phyloP scores from a whole-genome alignment of 2,888 invertebrate genomes.

The Metallyticus violacea region DNA sequence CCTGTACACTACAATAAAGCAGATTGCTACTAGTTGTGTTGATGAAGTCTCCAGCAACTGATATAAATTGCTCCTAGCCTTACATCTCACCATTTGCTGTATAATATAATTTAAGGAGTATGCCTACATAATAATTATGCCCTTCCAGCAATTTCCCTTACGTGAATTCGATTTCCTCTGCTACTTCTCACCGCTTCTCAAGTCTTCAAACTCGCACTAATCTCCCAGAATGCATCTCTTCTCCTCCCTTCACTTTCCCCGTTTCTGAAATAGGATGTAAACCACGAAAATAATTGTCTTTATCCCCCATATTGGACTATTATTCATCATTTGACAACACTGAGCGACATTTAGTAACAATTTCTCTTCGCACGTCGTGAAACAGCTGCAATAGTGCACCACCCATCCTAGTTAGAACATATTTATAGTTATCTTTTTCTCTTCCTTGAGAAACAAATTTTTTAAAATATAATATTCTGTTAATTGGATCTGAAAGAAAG shows the following conservation, averaged over 20 bases:
- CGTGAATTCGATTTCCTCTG: not conserved
- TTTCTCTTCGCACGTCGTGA: too few species aligned
- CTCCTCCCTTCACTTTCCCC: not conserved
- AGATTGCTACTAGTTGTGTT: not conserved
- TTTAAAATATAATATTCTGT: too few species aligned
- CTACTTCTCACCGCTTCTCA: not conserved
- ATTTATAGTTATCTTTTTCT: too few species aligned
- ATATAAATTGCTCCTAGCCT: not conserved
- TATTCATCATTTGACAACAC: too few species aligned
- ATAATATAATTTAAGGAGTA: not conserved
- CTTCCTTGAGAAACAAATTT: too few species aligned
- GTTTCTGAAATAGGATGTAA: not conserved
- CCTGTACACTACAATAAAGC: not conserved
- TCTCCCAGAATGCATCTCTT: not conserved
- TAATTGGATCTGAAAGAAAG: too few species aligned
- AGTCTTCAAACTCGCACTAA: not conserved
- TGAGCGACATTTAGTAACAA: too few species aligned
- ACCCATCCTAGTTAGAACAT: too few species aligned
- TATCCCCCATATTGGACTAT: not conserved
- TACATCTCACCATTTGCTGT: not conserved
- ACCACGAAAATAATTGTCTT: not conserved
- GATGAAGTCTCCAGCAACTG: not conserved
- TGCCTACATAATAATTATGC: not conserved
- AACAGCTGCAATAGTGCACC: too few species aligned
- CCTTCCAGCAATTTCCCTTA: not conserved